phyloP scores from a whole-genome alignment of 2,113 vertebrate species.

The Haliaeetus leucogaster region DNA sequence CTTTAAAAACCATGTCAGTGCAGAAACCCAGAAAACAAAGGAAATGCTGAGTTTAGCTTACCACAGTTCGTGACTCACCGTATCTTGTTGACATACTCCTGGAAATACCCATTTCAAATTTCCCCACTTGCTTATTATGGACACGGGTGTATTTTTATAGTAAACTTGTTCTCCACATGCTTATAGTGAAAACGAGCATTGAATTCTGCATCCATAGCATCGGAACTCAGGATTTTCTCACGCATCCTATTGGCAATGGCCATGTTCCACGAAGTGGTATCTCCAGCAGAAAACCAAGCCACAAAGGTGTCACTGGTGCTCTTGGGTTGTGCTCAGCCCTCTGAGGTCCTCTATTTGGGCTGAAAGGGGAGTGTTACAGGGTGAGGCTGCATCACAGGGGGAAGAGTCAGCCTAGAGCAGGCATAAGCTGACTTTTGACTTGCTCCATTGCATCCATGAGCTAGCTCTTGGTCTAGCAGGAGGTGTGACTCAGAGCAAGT shows the following conservation, averaged over 20 bases:
- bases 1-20: neutral
- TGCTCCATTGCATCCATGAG: neutral
- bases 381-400: neutral
- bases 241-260: neutral
- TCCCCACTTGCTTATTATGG: neutral
- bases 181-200: neutral
- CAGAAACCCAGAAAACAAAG: neutral
- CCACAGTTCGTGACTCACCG: neutral
- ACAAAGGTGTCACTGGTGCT: neutral
- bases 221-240: neutral
- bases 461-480: neutral
- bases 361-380: neutral
- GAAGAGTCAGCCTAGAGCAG: neutral
- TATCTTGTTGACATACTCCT: neutral
- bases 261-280: neutral
- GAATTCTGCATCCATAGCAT: neutral
- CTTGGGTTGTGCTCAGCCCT: neutral
- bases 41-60: neutral
- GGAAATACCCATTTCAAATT: slow-evolving; percentile 29
- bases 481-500: neutral
- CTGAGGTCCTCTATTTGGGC: neutral
- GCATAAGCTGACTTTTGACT: neutral
- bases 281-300: neutral
- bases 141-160: neutral
- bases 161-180: neutral